Percentiles rank a stretch among this genome's conserved stretches.
Evolutionary conservation across 92 coral and sea anemone species (phyloP).

Genomic region (Umimayanthus chanpuru): DNA sequence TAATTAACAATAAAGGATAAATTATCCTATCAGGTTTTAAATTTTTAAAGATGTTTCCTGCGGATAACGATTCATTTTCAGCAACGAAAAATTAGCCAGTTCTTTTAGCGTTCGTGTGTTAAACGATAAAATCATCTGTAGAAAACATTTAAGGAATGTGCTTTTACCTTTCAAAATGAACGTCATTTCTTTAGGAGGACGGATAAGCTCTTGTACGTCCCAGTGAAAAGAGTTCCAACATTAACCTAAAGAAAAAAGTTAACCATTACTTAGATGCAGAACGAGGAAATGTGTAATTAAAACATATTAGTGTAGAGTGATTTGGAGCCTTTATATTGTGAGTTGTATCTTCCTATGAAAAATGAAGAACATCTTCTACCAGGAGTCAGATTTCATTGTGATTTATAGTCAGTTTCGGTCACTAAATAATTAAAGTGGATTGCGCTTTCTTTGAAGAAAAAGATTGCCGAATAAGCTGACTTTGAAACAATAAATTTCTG

Average conservation of each 20-base stretch:
- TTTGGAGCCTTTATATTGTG: neutral
- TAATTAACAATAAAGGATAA: neutral
- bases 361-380: no score
- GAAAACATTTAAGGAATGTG: conserved; percentile 60
- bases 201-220: neutral
- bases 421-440: no score
- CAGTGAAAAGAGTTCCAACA: neutral
- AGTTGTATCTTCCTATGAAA: neutral
- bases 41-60: neutral
- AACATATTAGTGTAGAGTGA: neutral
- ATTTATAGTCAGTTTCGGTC: neutral
- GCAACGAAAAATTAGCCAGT: conserved; percentile 38
- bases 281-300: neutral
- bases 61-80: conserved; percentile 5
- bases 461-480: neutral
- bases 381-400: neutral
- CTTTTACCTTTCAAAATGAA: neutral
- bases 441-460: neutral
- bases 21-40: neutral
- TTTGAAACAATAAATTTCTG: neutral
- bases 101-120: conserved; percentile 55
- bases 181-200: neutral
- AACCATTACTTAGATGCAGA: neutral
- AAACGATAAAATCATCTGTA: conserved; percentile 54
- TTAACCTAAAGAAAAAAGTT: neutral